phyloP scores from a whole-genome alignment of 2,888 invertebrate genomes.

The Mechanitis messenoides region DNA sequence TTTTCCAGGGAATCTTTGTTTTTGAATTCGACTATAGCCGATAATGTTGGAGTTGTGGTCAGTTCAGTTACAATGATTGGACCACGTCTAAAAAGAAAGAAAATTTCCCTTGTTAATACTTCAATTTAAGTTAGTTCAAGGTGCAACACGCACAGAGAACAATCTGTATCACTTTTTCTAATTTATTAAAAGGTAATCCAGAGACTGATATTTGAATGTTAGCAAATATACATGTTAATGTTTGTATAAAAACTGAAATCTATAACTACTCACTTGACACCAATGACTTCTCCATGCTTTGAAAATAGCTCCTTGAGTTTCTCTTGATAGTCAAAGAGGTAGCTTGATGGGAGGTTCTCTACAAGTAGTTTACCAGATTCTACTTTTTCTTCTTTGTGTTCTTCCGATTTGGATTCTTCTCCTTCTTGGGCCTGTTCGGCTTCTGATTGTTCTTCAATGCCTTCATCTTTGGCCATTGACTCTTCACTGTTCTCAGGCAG shows the following conservation, averaged over 20 bases:
- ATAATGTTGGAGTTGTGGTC: constrained; percentile 77
- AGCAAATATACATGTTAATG: constrained; percentile 42
- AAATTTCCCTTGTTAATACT: constrained; percentile 70
- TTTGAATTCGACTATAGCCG: constrained; percentile 77
- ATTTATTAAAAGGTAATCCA: constrained; percentile 31
- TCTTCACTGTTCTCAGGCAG: constrained; percentile 44
- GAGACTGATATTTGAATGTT: constrained; percentile 75
- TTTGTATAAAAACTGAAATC: not conserved
- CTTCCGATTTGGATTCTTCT: constrained; percentile 47
- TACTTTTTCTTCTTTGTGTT: constrained; percentile 62
- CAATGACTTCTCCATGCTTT: constrained; percentile 63
- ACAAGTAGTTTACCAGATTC: constrained; percentile 72
- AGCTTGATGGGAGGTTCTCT: constrained; percentile 68
- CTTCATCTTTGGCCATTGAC: constrained; percentile 34
- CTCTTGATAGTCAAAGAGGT: constrained; percentile 70
- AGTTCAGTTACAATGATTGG: constrained; percentile 76
- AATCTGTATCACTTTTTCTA: constrained; percentile 7
- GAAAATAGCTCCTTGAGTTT: constrained; percentile 71
- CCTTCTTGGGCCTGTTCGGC: constrained; percentile 41
- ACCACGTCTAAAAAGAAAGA: constrained; percentile 77
- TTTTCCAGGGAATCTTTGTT: constrained; percentile 76
- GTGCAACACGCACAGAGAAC: constrained; percentile 55
- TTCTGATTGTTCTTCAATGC: constrained; percentile 33
- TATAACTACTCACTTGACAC: constrained; percentile 58
- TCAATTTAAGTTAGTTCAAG: constrained; percentile 49